phyloP scores from a whole-genome alignment of 2,888 invertebrate genomes.

The Ormyrus rosae region DNA sequence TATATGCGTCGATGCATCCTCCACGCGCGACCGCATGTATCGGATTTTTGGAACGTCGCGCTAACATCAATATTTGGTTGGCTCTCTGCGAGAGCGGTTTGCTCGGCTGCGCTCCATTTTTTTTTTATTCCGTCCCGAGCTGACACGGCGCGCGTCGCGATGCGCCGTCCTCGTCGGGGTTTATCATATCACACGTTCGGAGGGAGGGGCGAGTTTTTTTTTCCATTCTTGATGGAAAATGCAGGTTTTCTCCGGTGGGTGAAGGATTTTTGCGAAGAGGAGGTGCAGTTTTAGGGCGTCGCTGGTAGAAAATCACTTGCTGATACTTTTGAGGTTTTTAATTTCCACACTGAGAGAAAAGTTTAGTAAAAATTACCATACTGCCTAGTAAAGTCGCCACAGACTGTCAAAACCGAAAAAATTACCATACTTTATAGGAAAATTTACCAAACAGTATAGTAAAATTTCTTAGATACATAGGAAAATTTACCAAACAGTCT shows the following conservation, averaged over 20 bases:
- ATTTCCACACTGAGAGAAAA: too few species aligned
- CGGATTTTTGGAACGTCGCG: slow-evolving; percentile 58
- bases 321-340: too few species aligned
- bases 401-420: too few species aligned
- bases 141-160: slow-evolving; percentile 11
- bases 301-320: too few species aligned
- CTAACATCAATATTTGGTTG: slow-evolving; percentile 61
- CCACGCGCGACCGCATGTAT: slow-evolving; percentile 34
- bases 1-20: slow-evolving; percentile 16
- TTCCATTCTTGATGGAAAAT: slow-evolving; percentile 20
- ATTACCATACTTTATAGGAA: too few species aligned
- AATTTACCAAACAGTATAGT: too few species aligned
- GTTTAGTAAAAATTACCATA: too few species aligned
- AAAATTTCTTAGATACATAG: too few species aligned
- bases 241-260: slow-evolving; percentile 8
- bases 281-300: not conserved
- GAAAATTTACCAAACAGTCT: too few species aligned
- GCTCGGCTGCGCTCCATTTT: slow-evolving; percentile 17
- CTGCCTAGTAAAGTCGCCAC: too few species aligned
- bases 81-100: slow-evolving; percentile 24
- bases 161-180: not conserved
- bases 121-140: not conserved
- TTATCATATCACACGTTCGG: slow-evolving; percentile 25
- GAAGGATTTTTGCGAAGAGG: not conserved
- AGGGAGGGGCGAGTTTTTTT: slow-evolving; percentile 10